Percentiles rank a stretch among this genome's conserved stretches.
These are phyloP conservation scores for Folsomia manolachei DNA, from an alignment of 2,888 invertebrate species.

Conservation along the genomic window DNA sequence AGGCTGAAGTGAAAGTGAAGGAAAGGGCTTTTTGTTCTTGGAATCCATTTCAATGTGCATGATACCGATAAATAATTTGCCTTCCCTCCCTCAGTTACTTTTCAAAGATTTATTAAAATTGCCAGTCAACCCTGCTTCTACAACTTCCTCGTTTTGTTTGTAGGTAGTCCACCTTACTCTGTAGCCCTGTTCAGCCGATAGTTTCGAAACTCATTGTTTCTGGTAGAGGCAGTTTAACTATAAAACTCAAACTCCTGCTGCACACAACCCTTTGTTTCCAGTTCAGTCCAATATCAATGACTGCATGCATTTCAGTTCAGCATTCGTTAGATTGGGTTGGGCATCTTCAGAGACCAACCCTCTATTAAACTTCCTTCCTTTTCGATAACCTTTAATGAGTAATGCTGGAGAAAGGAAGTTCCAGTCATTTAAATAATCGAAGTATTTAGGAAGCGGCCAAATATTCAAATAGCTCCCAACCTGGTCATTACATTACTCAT, in stretches of 20 bases:
- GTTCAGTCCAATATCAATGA: too few relatives aligned
- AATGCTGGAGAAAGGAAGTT: not conserved
- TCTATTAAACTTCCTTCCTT: not conserved
- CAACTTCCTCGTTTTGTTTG: not conserved
- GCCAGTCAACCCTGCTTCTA: constrained; percentile 20
- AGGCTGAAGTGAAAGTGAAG: not conserved
- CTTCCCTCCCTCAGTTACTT: constrained; percentile 27
- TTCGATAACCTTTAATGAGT: not conserved
- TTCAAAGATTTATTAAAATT: constrained; percentile 42
- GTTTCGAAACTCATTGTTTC: not conserved
- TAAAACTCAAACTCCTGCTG: not conserved
- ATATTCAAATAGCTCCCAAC: not conserved
- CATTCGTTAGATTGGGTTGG: not conserved
- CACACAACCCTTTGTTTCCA: not conserved
- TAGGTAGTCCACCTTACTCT: too few relatives aligned
- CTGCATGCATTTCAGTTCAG: not conserved
- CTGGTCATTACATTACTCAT: not conserved
- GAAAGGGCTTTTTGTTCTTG: constrained; percentile 24
- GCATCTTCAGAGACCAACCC: too few relatives aligned
- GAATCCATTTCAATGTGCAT: constrained; percentile 25
- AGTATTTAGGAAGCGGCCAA: not conserved
- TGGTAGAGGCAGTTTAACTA: too few relatives aligned
- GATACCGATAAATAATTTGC: constrained; percentile 43
- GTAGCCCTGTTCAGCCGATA: too few relatives aligned
- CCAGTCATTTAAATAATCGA: not conserved